Conservation (phyloP, 1,140 invertebrate genomes). For the Calliopsis andreniformis region DNA sequence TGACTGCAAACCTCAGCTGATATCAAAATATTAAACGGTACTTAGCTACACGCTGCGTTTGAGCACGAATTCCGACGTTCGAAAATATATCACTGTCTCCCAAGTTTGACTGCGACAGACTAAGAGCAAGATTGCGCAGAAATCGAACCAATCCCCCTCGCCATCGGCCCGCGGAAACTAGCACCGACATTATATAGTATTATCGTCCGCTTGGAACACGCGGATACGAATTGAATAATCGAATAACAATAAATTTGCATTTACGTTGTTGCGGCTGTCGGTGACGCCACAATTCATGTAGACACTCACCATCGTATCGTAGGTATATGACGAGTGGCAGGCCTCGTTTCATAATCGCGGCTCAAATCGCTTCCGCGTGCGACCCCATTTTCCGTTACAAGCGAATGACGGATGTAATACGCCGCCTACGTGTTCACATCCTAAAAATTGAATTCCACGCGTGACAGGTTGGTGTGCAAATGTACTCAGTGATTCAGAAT, state of each 20-base stretch:
- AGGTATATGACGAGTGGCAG: slow-evolving; percentile 55
- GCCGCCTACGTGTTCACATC: slow-evolving; percentile 51
- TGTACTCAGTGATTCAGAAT: no score
- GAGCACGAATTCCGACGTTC: neutral
- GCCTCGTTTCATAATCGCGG: slow-evolving; percentile 77
- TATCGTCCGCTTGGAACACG: slow-evolving; percentile 74
- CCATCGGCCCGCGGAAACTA: slow-evolving; percentile 48
- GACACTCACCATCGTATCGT: slow-evolving; percentile 69
- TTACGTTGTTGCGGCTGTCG: slow-evolving; percentile 76
- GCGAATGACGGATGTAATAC: slow-evolving; percentile 62
- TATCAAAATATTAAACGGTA: neutral
- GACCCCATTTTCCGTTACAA: slow-evolving; percentile 50
- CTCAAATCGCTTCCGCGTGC: slow-evolving; percentile 72
- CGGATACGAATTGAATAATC: slow-evolving; percentile 77
- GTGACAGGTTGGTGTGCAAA: slow-evolving; percentile 42
- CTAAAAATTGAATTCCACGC: slow-evolving; percentile 52
- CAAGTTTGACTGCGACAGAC: slow-evolving; percentile 32
- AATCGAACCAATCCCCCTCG: slow-evolving; percentile 47
- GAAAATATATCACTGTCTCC: slow-evolving; percentile 39
- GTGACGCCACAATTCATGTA: slow-evolving; percentile 74
- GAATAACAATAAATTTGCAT: slow-evolving; percentile 81
- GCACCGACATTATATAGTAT: slow-evolving; percentile 73
- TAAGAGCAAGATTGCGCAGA: slow-evolving; percentile 35
- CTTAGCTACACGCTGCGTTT: neutral
- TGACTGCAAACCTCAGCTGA: neutral